Percentiles rank a stretch among this genome's conserved stretches.
Evolutionary conservation across 1,140 invertebrate genomes (phyloP).

Genomic region (Aricia agestis): DNA sequence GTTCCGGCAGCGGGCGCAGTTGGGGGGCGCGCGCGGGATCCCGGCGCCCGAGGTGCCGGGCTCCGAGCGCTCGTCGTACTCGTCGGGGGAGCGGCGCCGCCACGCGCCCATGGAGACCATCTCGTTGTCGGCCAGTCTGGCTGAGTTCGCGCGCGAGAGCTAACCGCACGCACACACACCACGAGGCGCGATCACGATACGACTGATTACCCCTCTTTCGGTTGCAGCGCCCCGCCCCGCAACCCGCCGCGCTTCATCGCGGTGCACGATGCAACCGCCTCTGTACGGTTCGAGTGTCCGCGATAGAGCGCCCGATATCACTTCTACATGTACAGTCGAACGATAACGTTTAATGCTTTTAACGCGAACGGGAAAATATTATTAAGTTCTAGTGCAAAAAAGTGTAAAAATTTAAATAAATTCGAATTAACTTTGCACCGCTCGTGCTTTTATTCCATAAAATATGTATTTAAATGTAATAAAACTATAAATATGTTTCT

Average conservation of each 20-base stretch:
- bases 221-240: constrained; percentile 47
- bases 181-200: constrained; percentile 54
- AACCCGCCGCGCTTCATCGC: constrained; percentile 51
- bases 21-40: constrained; percentile 81
- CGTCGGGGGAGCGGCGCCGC: constrained; percentile 62
- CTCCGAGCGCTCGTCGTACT: constrained; percentile 64
- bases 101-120: constrained; percentile 66
- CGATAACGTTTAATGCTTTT: neutral
- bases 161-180: constrained; percentile 39
- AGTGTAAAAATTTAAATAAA: too few relatives aligned
- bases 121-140: constrained; percentile 29
- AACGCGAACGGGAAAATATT: neutral
- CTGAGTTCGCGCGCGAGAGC: constrained; percentile 35
- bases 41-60: constrained; percentile 75
- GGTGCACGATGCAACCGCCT: constrained; percentile 46
- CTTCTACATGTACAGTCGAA: neutral
- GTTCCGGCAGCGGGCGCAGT: constrained; percentile 91
- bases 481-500: too few relatives aligned
- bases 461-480: too few relatives aligned
- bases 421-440: too few relatives aligned
- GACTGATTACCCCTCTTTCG: constrained; percentile 49
- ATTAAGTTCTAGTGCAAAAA: neutral
- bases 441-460: too few relatives aligned
- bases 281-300: neutral
- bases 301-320: constrained; percentile 1